Base-by-base conservation (phyloP, 2,797 vertebrate genomes). In the Crypturellus tataupa region DNA sequence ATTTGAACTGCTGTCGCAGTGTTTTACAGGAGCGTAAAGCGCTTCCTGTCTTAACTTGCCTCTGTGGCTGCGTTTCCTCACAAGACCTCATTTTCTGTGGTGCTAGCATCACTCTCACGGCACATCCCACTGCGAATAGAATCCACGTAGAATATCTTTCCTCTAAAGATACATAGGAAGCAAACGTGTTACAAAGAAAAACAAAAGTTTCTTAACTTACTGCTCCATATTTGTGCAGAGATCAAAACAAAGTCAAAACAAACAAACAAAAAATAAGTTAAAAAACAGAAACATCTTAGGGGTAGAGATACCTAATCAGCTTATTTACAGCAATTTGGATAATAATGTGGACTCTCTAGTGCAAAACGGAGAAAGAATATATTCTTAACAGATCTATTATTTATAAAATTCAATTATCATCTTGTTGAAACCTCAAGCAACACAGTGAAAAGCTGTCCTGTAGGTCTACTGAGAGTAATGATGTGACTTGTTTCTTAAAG, bases 31-130 rank as follows among this genome's bases (percentile, higher is more conserved):
- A 91, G n/a, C 19, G 73, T 37, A 93, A 93, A 69, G 81, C 0
- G 0, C 59, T 83, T 89, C 89, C 56, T 76, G 59, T 93, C 70
- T 80, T 85, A 80, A 88, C 80, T 91, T 92, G 68, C 46, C 87
- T 56, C 55, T 49, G 42, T 64, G 73, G 59, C 47, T 85, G 87
- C 72, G 31, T 86, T 89, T 92, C 59, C 67, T 91, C 91, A 59
- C 63, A 84, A 72, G 33, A 59, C 7, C 17, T 72, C 40, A 40
- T 78, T 65, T 92, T 37, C 81, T 69, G 60, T 19, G 20, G 19
- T 37, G 37, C 46, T 46, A 91, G 40, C 83, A 83, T n/a, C 39
- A 49, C 33, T 92, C 69, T 42, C 72, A 63, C 49, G 53, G 27
- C 6, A 0, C 59, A 71, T n/a, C 15, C 80, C 44, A 47, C 35